Evolutionary conservation across 2,888 invertebrate species (phyloP).

Genomic region (Fabriciana adippe): DNA sequence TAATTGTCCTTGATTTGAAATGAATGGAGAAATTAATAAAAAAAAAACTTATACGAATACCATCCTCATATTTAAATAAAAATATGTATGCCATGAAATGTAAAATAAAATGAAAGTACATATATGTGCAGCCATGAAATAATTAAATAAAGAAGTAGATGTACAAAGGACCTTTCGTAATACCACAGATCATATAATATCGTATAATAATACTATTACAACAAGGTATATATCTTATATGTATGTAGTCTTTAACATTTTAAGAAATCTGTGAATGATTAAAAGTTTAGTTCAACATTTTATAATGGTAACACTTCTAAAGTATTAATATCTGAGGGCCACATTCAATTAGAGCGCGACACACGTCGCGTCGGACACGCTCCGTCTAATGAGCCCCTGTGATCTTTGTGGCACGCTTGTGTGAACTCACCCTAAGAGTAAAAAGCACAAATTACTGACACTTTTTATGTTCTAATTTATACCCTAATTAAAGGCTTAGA

Average conservation of each 20-base stretch:
- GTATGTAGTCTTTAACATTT: neutral
- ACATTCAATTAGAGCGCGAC: constrained; percentile 65
- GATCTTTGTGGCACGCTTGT: constrained; percentile 49
- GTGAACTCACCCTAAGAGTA: constrained; percentile 34
- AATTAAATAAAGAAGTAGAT: too few species aligned
- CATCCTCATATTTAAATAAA: too few species aligned
- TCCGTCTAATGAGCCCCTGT: constrained; percentile 62
- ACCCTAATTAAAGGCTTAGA: constrained; percentile 4
- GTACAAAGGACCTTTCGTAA: too few species aligned
- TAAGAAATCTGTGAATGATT: neutral
- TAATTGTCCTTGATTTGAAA: too few species aligned
- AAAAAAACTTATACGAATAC: too few species aligned
- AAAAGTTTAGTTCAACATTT: neutral
- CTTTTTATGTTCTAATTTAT: constrained; percentile 23
- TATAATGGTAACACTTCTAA: neutral
- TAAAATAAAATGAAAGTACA: too few species aligned
- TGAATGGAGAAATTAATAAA: too few species aligned
- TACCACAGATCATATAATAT: too few species aligned
- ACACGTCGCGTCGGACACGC: constrained; percentile 65
- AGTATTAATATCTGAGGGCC: neutral
- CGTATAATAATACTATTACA: too few species aligned
- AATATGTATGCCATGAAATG: too few species aligned
- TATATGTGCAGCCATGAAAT: too few species aligned
- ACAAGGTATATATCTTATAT: too few species aligned
- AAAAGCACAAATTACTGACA: constrained; percentile 36